Evolutionary conservation across 2,113 vertebrate species (phyloP), one percentile per base, ranked within the genome.

Genomic region (Heterotis niloticus): DNA sequence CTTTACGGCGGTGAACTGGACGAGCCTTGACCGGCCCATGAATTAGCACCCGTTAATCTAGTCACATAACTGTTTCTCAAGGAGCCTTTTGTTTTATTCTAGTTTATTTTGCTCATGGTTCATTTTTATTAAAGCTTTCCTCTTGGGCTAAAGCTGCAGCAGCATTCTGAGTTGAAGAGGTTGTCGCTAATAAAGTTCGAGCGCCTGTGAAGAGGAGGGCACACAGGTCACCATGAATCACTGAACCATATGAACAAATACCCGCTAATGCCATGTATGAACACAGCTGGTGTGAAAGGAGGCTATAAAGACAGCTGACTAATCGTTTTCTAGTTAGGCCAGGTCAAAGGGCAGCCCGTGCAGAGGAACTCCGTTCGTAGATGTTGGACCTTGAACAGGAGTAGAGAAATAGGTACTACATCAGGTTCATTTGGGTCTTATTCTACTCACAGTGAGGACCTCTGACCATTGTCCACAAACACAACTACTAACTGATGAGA

Each of bases 151-250:
- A 51, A 64, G 17, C 75, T 76, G 34, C 10, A 24, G 24, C 52
- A 72, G 20, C 70, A 13, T 69, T 28, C 26, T 65, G 75, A 75
- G 64, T 26, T 56, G 64, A 81, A 82, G 72, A 84, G 83, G 82
- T 86, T 85, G 81, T 83, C 57, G 79, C 80, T 85, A 76, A 82
- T 66, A 83, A 83, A 65, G 77, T 81, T 0, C 1, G 57, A 84
- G 51, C 64, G 81, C 81, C 82, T 82, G 75, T 20, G 77, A 66
- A 54, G 26, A 51, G 78, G 79, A 60, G 17, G 51, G 28, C 71
- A 75, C 28, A 59, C 18, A 51, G 20, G n/a, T 7, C 13, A 54
- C 67, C 54, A 77, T 11, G 74, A 71, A 67, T 75, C 20, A 24
- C 51, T 28, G 72, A 56, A 78, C 67, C 67, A 56, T 64, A 76